Conservation (phyloP, 2,888 invertebrate genomes). For the Rhingia campestris region DNA sequence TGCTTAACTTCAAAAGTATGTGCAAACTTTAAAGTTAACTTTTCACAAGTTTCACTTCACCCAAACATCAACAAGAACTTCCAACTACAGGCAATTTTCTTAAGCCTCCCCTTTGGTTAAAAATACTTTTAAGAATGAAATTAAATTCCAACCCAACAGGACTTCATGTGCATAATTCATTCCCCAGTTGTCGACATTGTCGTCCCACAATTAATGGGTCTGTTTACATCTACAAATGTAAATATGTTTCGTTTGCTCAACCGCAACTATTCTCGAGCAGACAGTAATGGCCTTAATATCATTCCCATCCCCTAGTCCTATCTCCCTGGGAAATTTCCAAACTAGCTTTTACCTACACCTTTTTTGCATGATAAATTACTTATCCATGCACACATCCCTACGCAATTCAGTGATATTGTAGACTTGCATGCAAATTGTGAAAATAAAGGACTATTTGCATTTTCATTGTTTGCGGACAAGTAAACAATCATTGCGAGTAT, state of each 20-base stretch:
- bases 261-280: conserved; percentile 28
- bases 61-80: not conserved
- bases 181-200: conserved; percentile 24
- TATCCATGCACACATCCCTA: conserved; percentile 18
- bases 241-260: conserved; percentile 15
- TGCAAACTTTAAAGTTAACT: not conserved
- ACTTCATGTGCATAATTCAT: conserved; percentile 19
- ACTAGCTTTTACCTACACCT: conserved; percentile 1
- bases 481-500: not conserved
- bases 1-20: not conserved
- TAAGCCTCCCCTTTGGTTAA: not conserved
- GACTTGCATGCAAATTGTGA: not conserved
- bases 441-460: conserved; percentile 24
- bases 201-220: conserved; percentile 22
- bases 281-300: conserved; percentile 24
- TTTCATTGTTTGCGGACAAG: conserved; percentile 30
- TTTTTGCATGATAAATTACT: conserved; percentile 31
- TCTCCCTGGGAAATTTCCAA: conserved; percentile 32
- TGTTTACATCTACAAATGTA: conserved; percentile 24
- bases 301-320: conserved; percentile 10
- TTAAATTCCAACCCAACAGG: not conserved
- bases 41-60: not conserved
- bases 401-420: conserved; percentile 8
- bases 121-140: not conserved
- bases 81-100: not conserved